Base-by-base conservation (phyloP, 2,888 invertebrate species). In the Conops quadrifasciatus region DNA sequence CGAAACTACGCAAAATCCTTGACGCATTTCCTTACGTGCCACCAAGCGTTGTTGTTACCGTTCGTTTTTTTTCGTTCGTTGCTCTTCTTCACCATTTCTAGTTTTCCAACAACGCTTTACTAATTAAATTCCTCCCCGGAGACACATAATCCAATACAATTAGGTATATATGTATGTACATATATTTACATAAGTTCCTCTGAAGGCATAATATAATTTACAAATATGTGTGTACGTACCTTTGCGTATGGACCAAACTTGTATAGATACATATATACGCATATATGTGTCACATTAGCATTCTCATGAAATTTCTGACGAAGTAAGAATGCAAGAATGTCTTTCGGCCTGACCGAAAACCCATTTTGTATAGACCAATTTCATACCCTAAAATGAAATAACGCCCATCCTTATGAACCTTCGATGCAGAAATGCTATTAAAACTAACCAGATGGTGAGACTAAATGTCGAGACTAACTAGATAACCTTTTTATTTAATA, bases 1-100 rank as follows among this genome's bases (percentile, higher is more conserved):
- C 24, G 67, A 26, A 67, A 59, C 49, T 68, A 68, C 68, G 60
- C 60, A 68, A 62, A 62, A 68, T 68, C 68, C 43, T 68, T 24
- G 62, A 68, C 60, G 68, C 62, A 68, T 62, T 62, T 60, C 30
- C 68, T 21, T 47, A 67, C 30, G 59, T 15, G 49, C n/a, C 9
- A 9, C 9, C 36, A 36, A 7, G 36, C 9, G 36, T n/a, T 64
- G 2, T 47, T 5, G n/a, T 43, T 36, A 15, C 19, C 21, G 16
- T 65, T 53, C 30, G 16, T 21, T n/a, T 5, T 58, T 43, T 16
- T 26, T 58, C 1, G 7, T 59, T 53, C 2, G 19, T 56, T 53
- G 13, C 30, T 58, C 15, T 15, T 28, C 19, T 21, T 19, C 24
- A 26, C 47, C 4, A 49, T 43, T 60, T 30, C 28, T 49, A 36